Conservation (phyloP, 2,797 vertebrate genomes). For the Bradypodion pumilum region DNA sequence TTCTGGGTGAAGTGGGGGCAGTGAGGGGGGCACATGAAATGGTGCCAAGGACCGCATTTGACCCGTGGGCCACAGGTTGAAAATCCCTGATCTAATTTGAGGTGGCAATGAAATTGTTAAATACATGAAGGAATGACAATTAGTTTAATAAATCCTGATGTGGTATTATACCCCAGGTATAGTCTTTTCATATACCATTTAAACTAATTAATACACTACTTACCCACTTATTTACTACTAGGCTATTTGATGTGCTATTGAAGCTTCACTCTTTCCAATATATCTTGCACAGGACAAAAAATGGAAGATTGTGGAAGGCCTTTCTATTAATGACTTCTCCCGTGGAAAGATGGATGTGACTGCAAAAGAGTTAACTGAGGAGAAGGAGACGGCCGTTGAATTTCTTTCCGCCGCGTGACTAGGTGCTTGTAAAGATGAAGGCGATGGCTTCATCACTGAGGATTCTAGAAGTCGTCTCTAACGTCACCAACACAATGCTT, state of each 20-base stretch:
- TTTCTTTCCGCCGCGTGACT: constrained; percentile 86
- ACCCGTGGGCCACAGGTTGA: no score
- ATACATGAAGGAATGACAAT: background rate
- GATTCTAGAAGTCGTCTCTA: constrained; percentile 85
- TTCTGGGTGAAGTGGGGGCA: no score
- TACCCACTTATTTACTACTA: background rate
- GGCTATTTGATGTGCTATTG: background rate
- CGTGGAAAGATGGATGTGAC: constrained; percentile 91
- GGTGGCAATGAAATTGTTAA: background rate
- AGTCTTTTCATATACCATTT: background rate
- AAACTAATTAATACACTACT: background rate
- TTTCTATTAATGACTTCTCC: constrained; percentile 91
- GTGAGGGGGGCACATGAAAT: no score
- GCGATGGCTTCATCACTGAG: constrained; percentile 68
- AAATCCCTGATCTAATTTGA: no score
- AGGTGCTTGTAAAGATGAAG: constrained; percentile 52
- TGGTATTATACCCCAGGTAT: no score
- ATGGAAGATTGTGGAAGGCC: constrained; percentile 92
- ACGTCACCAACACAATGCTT: constrained; percentile 70
- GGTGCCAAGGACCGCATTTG: no score
- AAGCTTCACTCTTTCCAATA: background rate
- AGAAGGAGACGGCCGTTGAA: constrained; percentile 90
- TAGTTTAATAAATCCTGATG: background rate
- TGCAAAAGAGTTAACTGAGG: constrained; percentile 89
- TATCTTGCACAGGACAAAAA: constrained; percentile 82